Evolutionary conservation across 2,797 vertebrate species (phyloP), one percentile per base, ranked within the genome.

Genomic region (Cynodonichthys magdalenae): DNA sequence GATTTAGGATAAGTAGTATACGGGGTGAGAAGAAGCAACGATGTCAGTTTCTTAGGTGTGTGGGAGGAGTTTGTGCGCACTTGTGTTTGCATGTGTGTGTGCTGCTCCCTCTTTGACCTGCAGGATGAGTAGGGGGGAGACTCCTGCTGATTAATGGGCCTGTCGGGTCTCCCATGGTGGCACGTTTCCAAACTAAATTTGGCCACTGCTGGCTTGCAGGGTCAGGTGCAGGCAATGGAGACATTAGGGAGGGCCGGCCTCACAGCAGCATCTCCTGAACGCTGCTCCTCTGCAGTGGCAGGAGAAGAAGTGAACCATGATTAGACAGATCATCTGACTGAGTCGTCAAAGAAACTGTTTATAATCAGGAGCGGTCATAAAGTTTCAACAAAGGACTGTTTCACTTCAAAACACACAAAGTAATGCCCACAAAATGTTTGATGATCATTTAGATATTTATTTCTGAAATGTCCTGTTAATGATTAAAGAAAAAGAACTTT

Each of bases 161-260:
- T 92, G 90, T 91, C 88, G 76, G 75, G 82, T 89, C 89, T 88
- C 89, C 86, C 87, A 83, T 84, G 90, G 88, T 91, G 89, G 91
- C 89, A 89, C 52, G 81, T 84, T 87, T 90, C 90, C 91, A 92
- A 92, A 92, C 91, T 89, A 92, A 91, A 92, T 92, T 90, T 92
- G 91, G 90, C 91, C 90, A 90, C 83, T 86, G 78, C 89, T 82
- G 86, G 86, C 84, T 89, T 59, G 72, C 17, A 73, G 87, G 91
- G 91, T 92, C 90, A 91, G 87, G 85, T 91, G 88, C 87, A 89
- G 90, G 90, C 88, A 82, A 91, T 79, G 75, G 87, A 92, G 90
- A 90, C 85, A 87, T 90, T 90, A 90, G 82, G 78, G 87, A 89
- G 82, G 90, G 79, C 75, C 79, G 59, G 84, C 81, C 85, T 90